Conservation (phyloP, 2,797 vertebrate species). For the Enteromius paludinosus region DNA sequence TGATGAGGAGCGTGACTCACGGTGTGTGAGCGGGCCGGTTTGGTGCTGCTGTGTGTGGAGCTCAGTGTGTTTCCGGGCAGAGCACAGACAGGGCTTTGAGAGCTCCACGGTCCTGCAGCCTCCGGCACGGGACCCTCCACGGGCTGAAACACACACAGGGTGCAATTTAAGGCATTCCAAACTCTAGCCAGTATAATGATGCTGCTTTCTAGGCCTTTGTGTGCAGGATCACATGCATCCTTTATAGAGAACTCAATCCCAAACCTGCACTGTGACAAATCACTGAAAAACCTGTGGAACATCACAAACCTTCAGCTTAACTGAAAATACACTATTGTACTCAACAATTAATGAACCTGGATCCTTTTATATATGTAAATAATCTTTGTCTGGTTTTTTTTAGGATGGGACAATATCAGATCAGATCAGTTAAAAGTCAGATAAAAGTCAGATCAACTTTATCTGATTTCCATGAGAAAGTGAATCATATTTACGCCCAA, state of each 20-base stretch:
- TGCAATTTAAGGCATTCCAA: not conserved
- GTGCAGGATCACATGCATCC: not conserved
- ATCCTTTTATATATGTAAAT: too few relatives aligned
- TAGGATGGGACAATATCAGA: too few relatives aligned
- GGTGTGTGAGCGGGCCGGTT: slow-evolving; percentile 78
- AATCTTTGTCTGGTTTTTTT: too few relatives aligned
- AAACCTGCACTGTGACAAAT: not conserved
- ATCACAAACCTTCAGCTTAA: not conserved
- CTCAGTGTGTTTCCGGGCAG: slow-evolving; percentile 92
- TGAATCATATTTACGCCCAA: not conserved
- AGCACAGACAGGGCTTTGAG: slow-evolving; percentile 85
- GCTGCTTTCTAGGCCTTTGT: not conserved
- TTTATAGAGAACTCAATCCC: not conserved
- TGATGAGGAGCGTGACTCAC: slow-evolving; percentile 73
- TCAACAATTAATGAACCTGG: not conserved
- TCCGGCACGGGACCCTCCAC: slow-evolving; percentile 73
- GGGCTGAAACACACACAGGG: slow-evolving; percentile 68
- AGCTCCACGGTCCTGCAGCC: slow-evolving; percentile 79
- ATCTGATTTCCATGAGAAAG: not conserved
- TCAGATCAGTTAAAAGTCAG: too few relatives aligned
- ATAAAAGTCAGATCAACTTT: too few relatives aligned
- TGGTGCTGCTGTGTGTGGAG: slow-evolving; percentile 80
- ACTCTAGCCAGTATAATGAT: not conserved
- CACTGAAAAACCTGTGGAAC: not conserved
- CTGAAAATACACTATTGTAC: not conserved